Evolutionary conservation across 1,140 invertebrate genomes (phyloP), one percentile per base, ranked within the genome.

Genomic region (Trissolcus basalis): DNA sequence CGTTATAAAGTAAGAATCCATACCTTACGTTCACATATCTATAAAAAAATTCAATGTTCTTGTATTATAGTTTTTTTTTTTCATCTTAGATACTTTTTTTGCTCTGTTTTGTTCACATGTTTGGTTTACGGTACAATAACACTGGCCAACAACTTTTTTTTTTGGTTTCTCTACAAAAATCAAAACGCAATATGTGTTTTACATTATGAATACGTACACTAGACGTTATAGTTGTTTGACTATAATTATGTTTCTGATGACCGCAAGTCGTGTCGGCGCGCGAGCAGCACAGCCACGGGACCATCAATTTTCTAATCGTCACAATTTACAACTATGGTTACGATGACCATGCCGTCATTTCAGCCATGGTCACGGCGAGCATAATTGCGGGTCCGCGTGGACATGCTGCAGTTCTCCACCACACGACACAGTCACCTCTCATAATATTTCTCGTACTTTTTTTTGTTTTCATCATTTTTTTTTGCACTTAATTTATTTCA

Each of bases 21-120:
- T 65, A 69, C 72, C 44, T 56, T 69, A 64, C 64, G 45, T 75
- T 75, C 72, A 75, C 72, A 75, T 75, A 75, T 75, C 71, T 75
- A 75, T 75, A 75, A 75, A 75, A 74, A 75, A 68, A 68, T 68
- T 36, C 64, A 75, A 68, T 63, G 50, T 74, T 67, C 35, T 36
- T 50, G 32, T 53, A 63, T 72, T 53, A 56, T 63, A 53, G 3
- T 51, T 15, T 36, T 7, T 36, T 51, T 15, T 36, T 7, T 36
- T 27, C 19, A 27, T 39, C 58, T 14, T 55, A n/a, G 27, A 14
- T 14, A 33, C 11, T 39, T 16, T 39, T 27, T 50, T 49, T 13
- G 4, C 43, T 35, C 8, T 35, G 8, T 32, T 32, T 64, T 44
- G 15, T 58, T 55, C 43, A 53, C 48, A 45, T 13, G 33, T 58